A percentile compares a stretch with the other conserved stretches of the same genome.
Evolutionary conservation across 2,113 vertebrate species (phyloP).

Genomic region (Zingel zingel): DNA sequence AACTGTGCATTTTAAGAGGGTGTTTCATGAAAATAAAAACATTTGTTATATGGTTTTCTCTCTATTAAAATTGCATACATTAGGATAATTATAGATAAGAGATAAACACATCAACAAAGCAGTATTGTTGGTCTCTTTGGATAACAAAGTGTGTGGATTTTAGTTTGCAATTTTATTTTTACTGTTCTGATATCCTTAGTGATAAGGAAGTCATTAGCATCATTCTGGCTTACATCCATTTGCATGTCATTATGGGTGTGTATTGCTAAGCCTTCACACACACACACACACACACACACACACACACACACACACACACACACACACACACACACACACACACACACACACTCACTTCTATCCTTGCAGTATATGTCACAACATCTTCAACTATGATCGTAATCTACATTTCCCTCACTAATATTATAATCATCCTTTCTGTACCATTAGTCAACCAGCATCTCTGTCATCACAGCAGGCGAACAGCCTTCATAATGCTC

Average conservation of each 20-base stretch:
- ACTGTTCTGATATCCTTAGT: slow-evolving; percentile 42
- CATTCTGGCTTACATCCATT: slow-evolving; percentile 64
- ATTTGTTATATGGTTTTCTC: slow-evolving; percentile 4
- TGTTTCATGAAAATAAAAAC: background rate
- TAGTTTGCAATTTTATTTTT: slow-evolving; percentile 46
- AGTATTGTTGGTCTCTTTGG: slow-evolving; percentile 8
- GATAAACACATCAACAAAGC: slow-evolving; percentile 14
- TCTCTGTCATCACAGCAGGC: slow-evolving; percentile 74
- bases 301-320: background rate
- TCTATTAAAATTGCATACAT: slow-evolving; percentile 31
- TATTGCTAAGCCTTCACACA: background rate
- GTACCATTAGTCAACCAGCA: slow-evolving; percentile 77
- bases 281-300: slow-evolving; percentile 37
- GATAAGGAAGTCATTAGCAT: slow-evolving; percentile 74
- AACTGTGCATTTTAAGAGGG: background rate
- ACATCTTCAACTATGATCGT: slow-evolving; percentile 60
- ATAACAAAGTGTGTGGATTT: slow-evolving; percentile 47
- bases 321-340: background rate
- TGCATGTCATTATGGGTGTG: slow-evolving; percentile 67
- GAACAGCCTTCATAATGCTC: slow-evolving; percentile 73
- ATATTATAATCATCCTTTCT: slow-evolving; percentile 67
- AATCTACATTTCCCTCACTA: slow-evolving; percentile 50
- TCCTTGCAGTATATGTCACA: slow-evolving; percentile 40
- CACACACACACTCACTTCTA: slow-evolving; percentile 31
- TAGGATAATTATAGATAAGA: background rate